Base-by-base conservation (phyloP, 2,113 vertebrate genomes). In the Megaceryle torquata region DNA sequence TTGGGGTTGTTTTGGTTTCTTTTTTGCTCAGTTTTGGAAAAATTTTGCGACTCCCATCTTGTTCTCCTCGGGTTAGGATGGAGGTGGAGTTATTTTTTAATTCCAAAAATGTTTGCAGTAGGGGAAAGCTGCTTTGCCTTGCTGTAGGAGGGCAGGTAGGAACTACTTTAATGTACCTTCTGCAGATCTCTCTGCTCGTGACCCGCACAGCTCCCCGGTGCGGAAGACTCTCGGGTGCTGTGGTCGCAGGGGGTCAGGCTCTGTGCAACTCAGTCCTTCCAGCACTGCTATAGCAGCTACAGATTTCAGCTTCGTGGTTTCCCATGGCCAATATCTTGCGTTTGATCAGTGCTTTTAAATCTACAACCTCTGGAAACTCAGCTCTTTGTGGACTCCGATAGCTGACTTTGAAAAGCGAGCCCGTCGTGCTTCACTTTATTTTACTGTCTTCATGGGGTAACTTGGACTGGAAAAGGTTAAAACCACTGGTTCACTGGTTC, bases 161-260 rank as follows among this genome's bases (percentile, higher is more conserved):
- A 67, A 2, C 13, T 79, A 10, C 51, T 78, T 46, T 28, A 44
- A 33, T 46, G 76, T 10, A 39, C 18, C 29, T 70, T 46, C 33
- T 60, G 0, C 46, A 25, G 19, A 24, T 57, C 19, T 41, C 61
- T 56, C 56, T 46, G 46, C 39, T 65, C 53, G 3, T 35, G 39
- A 12, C 25, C 29, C 31, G 24, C 15, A 10, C 22, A 33, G 33
- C n/a, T 18, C 15, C 39, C 1, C 3, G 11, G 41, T 37, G 37
- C 37, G 8, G 37, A 37, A 37, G 37, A 37, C n/a, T 18, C 15
- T n/a, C 1, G 3, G 11, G 41, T 35, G 57, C 63, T 1, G 3
- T 44, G 1, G 14, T 44, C 6, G 1, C 8, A 4, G n/a, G 2
- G 20, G 9, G 24, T 22, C 21, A 5, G 48, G 11, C 31, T 56